These are phyloP conservation scores for Bolinopsis microptera DNA, from an alignment of 37 sponge, comb jelly and placozoan genomes.

Conservation along the genomic window DNA sequence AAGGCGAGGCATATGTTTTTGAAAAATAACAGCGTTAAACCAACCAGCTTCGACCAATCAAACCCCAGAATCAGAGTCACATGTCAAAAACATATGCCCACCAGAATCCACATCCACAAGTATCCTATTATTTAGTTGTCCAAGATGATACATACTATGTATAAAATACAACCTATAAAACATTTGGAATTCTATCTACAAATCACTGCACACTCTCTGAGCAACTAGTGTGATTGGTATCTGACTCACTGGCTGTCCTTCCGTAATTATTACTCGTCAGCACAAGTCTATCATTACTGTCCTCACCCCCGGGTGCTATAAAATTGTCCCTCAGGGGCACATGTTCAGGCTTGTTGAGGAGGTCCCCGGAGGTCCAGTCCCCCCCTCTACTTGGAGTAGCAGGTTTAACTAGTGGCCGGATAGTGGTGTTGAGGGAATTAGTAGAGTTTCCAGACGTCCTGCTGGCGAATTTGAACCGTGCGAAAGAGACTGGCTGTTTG, in stretches of 20 bases:
- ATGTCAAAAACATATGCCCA: too few relatives aligned
- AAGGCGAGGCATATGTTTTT: too few relatives aligned
- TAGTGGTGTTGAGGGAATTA: not conserved
- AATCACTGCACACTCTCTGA: not conserved
- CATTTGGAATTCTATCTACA: too few relatives aligned
- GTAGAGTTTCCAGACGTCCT: not conserved
- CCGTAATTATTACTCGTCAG: not conserved
- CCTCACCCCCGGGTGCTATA: not conserved
- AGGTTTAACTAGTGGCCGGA: not conserved
- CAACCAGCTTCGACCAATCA: too few relatives aligned
- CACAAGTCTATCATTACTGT: not conserved
- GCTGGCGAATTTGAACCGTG: not conserved
- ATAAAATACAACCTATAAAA: too few relatives aligned
- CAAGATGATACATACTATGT: too few relatives aligned
- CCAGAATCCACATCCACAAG: too few relatives aligned
- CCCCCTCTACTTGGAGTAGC: not conserved
- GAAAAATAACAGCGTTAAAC: too few relatives aligned
- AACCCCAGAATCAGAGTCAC: too few relatives aligned
- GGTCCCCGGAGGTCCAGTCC: not conserved
- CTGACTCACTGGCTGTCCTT: not conserved
- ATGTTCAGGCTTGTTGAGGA: not conserved
- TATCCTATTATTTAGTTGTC: too few relatives aligned
- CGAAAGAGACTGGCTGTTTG: not conserved
- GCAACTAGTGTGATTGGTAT: not conserved
- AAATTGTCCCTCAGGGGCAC: conserved; percentile 16